phyloP scores from a whole-genome alignment of 2,113 vertebrate genomes.

The Amazona vittata region DNA sequence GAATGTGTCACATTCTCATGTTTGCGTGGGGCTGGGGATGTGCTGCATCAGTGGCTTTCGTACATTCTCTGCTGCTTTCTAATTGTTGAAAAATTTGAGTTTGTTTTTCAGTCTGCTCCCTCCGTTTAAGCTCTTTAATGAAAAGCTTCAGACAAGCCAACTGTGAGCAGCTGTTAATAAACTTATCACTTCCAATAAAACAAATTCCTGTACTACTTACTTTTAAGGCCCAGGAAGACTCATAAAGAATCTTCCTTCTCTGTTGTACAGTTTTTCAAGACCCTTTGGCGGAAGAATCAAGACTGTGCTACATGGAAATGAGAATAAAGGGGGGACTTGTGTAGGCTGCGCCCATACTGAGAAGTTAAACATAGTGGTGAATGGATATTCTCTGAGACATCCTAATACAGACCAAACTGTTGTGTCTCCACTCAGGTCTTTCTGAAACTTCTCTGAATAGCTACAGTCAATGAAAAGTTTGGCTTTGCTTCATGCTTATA shows the following conservation, averaged over 20 bases:
- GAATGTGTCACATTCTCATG: background rate
- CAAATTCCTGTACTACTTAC: background rate
- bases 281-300: background rate
- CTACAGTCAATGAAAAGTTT: background rate
- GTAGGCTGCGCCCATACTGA: fast-evolving
- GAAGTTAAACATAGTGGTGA: background rate
- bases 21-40: background rate
- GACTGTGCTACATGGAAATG: background rate
- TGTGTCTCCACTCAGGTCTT: fast-evolving
- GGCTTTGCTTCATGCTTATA: background rate
- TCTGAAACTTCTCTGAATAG: background rate
- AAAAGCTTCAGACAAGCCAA: background rate
- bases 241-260: background rate
- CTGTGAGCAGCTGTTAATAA: background rate
- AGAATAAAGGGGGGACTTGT: background rate
- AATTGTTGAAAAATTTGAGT: background rate
- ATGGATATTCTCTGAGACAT: background rate
- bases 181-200: background rate
- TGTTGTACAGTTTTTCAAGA: background rate
- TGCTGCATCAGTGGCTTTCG: background rate
- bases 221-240: background rate
- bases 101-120: background rate
- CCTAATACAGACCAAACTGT: background rate
- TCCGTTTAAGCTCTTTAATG: background rate
- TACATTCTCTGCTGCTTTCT: background rate